Conservation (phyloP, 2,797 vertebrate species). For the Periparus ater region DNA sequence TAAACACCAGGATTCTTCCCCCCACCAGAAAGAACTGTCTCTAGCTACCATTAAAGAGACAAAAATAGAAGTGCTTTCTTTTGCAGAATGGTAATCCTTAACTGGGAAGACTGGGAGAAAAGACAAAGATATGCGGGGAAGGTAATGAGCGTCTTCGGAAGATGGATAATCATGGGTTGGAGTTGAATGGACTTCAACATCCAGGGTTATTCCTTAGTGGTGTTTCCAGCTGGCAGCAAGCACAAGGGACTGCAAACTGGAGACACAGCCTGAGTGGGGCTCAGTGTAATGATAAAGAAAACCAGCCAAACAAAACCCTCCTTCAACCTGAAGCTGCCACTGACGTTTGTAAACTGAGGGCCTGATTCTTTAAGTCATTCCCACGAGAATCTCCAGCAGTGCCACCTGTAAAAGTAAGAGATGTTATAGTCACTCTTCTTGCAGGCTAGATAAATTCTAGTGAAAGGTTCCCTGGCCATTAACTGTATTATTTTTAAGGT, state of each 20-base stretch:
- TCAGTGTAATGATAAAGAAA: constrained; percentile 60
- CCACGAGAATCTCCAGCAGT: not conserved
- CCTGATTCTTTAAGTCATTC: not conserved
- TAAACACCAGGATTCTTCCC: not conserved
- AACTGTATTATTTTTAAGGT: not conserved
- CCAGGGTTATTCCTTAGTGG: constrained; percentile 48
- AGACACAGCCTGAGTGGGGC: constrained; percentile 13
- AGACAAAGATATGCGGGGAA: not conserved
- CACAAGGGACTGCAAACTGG: constrained; percentile 54
- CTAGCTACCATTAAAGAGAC: not conserved
- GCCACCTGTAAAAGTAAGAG: not conserved
- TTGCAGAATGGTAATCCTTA: not conserved
- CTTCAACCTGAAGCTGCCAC: not conserved
- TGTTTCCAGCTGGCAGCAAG: constrained; percentile 57
- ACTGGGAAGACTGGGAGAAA: not conserved
- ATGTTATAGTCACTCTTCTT: not conserved
- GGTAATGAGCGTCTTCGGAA: constrained; percentile 36
- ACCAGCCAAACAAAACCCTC: constrained; percentile 54
- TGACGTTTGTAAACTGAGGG: not conserved
- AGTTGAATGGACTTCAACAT: constrained; percentile 68
- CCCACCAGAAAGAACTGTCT: not conserved
- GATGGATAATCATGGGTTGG: constrained; percentile 27
- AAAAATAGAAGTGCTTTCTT: not conserved
- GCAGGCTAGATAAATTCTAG: not conserved
- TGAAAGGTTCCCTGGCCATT: not conserved